Evolutionary conservation across 2,113 vertebrate genomes (phyloP), one percentile per base, ranked within the genome.

Genomic region (Antennarius striatus): DNA sequence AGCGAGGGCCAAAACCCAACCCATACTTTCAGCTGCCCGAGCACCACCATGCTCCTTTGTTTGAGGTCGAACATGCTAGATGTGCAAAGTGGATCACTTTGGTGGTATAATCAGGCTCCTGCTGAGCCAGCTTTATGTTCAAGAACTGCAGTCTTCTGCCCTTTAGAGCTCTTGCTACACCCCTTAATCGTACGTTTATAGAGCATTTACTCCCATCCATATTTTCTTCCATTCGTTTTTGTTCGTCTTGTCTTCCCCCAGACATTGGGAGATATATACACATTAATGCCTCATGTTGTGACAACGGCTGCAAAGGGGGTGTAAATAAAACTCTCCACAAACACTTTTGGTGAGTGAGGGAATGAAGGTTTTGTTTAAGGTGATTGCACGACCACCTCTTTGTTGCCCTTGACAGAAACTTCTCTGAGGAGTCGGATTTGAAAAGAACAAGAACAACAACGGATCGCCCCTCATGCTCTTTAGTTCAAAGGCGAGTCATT

Each of bases 71-170:
- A 81, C 79, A 81, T 78, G 81, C 86, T 89, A 52, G 83, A 89
- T 79, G 83, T 88, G 83, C 81, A 86, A 83, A 89, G 81, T 74
- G 74, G 77, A 86, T 85, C 87, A 72, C 88, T 77, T 84, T 81
- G 82, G 89, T 80, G 88, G 77, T 73, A 73, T 87, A 90, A 89
- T 89, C 76, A 82, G 76, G 79, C 83, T 82, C 88, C 79, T 86
- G 90, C 91, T 88, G 88, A 92, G 86, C 69, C 71, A 86, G 90
- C 85, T 75, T 77, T 86, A 80, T 69, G 75, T 77, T 60, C 73
- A 46, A 79, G 77, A 64, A 75, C 87, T 5, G 36, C 71, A 74
- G 84, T 82, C 76, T 89, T 90, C 82, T 83, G 79, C 68, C 82
- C 83, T 82, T 81, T 77, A 67, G 72, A 81, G 78, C 55, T 81